Evolutionary conservation across 2,888 invertebrate genomes (phyloP).

Genomic region (Erebia palarica): DNA sequence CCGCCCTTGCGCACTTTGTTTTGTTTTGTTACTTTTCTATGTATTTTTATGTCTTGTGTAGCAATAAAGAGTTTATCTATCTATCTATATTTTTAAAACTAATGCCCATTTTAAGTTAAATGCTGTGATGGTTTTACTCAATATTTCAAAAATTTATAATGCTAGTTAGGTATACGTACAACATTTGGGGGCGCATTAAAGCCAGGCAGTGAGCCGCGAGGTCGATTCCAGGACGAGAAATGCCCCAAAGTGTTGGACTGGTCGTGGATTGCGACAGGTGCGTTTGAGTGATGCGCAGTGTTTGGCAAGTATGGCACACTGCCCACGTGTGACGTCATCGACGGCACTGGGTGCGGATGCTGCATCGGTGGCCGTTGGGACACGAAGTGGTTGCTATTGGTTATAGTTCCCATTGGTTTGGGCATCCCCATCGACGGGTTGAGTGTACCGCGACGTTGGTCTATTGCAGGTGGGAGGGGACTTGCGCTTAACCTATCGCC

Average conservation of each 20-base stretch:
- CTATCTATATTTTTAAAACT: too few species aligned
- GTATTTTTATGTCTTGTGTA: too few species aligned
- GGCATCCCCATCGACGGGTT: slow-evolving; percentile 41
- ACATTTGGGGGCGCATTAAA: slow-evolving; percentile 63
- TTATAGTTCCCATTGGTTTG: slow-evolving; percentile 42
- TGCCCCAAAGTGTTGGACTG: slow-evolving; percentile 59
- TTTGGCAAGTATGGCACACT: slow-evolving; percentile 70
- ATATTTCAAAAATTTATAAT: too few species aligned
- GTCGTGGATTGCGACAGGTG: slow-evolving; percentile 50
- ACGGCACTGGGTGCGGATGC: slow-evolving; percentile 38
- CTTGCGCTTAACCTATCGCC: slow-evolving; percentile 68
- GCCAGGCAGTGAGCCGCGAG: slow-evolving; percentile 61
- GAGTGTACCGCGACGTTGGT: slow-evolving; percentile 61
- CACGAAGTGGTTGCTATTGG: slow-evolving; percentile 51
- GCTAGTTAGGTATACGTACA: slow-evolving; percentile 45
- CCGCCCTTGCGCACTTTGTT: too few species aligned
- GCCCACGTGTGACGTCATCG: slow-evolving; percentile 54
- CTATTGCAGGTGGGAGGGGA: slow-evolving; percentile 59
- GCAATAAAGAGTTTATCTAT: too few species aligned
- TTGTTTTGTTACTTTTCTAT: too few species aligned
- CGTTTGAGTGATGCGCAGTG: slow-evolving; percentile 52
- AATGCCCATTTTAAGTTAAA: neutral
- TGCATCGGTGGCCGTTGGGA: slow-evolving; percentile 45
- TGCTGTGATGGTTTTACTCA: neutral
- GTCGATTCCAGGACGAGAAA: slow-evolving; percentile 60